Evolutionary conservation across 1,140 invertebrate species (phyloP), one percentile per base, ranked within the genome.

Genomic region (Brachionus rubens): DNA sequence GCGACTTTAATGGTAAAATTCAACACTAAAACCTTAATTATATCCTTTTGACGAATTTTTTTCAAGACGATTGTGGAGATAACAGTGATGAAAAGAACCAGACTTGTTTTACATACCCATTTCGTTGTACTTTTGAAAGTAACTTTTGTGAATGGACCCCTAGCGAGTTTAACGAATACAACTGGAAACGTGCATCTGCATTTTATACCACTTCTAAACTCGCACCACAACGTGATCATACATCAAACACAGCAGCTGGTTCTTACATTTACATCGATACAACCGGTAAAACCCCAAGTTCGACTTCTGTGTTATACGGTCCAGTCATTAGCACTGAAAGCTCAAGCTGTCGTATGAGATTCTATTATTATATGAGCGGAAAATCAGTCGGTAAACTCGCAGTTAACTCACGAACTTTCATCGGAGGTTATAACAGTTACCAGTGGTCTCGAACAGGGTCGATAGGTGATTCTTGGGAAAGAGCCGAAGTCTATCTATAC

Each of bases 281-380:
- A 10, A 54, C 16, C 9, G 19, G 21, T 24, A 26, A 40, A 16
- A 9, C 30, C 24, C 21, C 50, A 30, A 30, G 2, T 7, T 41
- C 48, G 4, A 26, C 33, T 1, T 54, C 50, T 7, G 12, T 24
- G 1, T 16, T 75, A 2, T 28, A 12, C 16, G 40, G 48, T 12
- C 78, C 80, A 1, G 77, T 77, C 19, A 78, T 79, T 43, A 54
- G 79, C 19, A 77, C 79, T 21, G 21, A 78, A 41, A 70, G 72
- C 9, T 14, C 36, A 4, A 43, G 54, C 10, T 84, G 83, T 65
- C 54, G 54, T 10, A 70, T 84, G 28, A 79, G 79, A 24, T 78
- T 83, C 36, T 82, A 77, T 75, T 83, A 82, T 59, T 82, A 80
- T 75, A 85, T 84, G 81, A 82, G 80, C 77, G 83, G 82, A 10